Conservation (phyloP, 2,888 invertebrate species). For the Liopterus haemorrhoidalis region DNA sequence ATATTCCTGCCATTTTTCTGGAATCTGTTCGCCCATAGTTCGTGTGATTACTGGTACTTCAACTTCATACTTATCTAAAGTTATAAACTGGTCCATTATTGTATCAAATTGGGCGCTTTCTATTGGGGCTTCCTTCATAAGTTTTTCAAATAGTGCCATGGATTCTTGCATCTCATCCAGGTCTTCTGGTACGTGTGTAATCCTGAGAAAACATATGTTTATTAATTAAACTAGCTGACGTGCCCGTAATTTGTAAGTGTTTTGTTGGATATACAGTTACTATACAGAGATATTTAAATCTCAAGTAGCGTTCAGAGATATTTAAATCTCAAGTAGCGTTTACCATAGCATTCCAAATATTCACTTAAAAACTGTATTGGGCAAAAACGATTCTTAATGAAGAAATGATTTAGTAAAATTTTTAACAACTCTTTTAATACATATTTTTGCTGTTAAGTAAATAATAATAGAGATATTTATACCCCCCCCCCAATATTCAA, state of each 20-base stretch:
- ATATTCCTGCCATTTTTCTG: constrained; percentile 64
- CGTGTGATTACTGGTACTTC: constrained; percentile 58
- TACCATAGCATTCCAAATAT: neutral
- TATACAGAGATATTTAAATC: too few relatives aligned
- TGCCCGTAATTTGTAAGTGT: too few relatives aligned
- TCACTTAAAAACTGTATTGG: too few relatives aligned
- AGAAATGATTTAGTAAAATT: too few relatives aligned
- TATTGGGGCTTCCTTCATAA: constrained; percentile 57
- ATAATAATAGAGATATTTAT: too few relatives aligned
- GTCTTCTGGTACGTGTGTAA: constrained; percentile 62
- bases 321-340: neutral
- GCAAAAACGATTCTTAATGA: too few relatives aligned
- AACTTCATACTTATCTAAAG: constrained; percentile 70
- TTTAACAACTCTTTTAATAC: too few relatives aligned
- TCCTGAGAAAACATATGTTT: constrained; percentile 46
- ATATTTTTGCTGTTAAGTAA: too few relatives aligned
- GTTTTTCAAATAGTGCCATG: constrained; percentile 61
- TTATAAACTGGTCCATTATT: constrained; percentile 67
- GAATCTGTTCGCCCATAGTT: constrained; percentile 54
- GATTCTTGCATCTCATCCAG: constrained; percentile 66
- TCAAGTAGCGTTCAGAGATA: too few relatives aligned
- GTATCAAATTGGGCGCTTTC: constrained; percentile 68
- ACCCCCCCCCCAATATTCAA: too few relatives aligned
- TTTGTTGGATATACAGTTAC: too few relatives aligned
- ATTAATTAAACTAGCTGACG: too few relatives aligned